phyloP scores from a whole-genome alignment of 2,113 vertebrate genomes.

The Spilogale gracilis region DNA sequence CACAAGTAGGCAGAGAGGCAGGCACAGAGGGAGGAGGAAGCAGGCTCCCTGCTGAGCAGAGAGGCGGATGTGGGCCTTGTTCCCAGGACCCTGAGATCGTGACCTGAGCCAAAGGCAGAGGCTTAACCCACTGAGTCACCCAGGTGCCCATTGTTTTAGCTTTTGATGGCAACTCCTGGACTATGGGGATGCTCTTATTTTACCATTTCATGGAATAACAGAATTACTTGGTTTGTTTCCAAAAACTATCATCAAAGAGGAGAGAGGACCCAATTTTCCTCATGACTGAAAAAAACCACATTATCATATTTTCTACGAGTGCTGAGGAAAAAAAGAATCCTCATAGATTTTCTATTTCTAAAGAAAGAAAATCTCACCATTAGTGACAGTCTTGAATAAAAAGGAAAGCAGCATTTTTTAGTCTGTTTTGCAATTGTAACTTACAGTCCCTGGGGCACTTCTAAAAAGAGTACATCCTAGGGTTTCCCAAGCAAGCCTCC shows the following conservation, averaged over 20 bases:
- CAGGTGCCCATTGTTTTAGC: background rate
- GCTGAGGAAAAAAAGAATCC: background rate
- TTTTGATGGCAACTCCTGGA: background rate
- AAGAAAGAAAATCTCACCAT: background rate
- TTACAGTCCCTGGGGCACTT: background rate
- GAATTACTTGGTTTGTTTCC: background rate
- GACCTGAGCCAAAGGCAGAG: no score
- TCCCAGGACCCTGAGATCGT: no score
- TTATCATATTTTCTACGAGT: background rate
- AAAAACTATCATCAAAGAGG: background rate
- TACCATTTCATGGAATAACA: background rate
- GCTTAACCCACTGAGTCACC: no score
- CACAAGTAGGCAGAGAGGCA: no score
- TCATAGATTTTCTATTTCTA: background rate
- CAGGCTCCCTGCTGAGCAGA: no score
- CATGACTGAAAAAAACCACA: background rate
- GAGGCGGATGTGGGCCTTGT: no score
- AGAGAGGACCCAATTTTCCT: conserved; percentile 3
- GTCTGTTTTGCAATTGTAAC: background rate
- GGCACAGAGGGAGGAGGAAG: no score
- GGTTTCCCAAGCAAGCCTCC: background rate
- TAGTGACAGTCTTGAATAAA: background rate
- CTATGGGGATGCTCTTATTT: background rate
- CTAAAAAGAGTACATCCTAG: background rate
- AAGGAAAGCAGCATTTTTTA: background rate